Conservation (phyloP, 2,888 invertebrate species). For the Mimumesa dahlbomi region DNA sequence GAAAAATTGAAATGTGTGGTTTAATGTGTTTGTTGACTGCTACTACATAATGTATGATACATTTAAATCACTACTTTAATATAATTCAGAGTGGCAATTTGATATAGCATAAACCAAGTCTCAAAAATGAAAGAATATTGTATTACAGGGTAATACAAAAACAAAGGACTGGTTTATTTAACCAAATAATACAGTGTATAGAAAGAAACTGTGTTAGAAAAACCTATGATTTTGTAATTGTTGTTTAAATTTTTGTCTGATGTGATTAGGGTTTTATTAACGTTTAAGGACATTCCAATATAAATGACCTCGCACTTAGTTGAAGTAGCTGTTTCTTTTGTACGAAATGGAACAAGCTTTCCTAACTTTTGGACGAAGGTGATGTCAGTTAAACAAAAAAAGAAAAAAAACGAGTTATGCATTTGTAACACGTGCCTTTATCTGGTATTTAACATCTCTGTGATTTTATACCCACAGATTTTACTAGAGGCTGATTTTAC, state of each 20-base stretch:
- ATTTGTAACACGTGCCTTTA: constrained; percentile 6
- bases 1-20: not conserved
- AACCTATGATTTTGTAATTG: not conserved
- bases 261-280: constrained; percentile 1
- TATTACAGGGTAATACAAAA: constrained; percentile 5
- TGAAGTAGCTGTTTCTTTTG: constrained; percentile 3
- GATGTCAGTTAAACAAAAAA: not conserved
- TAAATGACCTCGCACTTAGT: constrained; percentile 1
- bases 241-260: constrained; percentile 10
- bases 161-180: not conserved
- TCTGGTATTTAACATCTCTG: not conserved
- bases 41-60: constrained; percentile 1
- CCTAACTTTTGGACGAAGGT: not conserved
- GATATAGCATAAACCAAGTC: not conserved
- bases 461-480: constrained; percentile 7
- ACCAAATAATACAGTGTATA: not conserved
- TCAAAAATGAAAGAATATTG: not conserved
- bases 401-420: too few relatives aligned
- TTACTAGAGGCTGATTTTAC: not conserved
- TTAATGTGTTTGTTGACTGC: not conserved
- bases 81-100: not conserved
- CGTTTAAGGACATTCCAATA: constrained; percentile 28
- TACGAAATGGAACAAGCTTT: not conserved
- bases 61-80: constrained; percentile 16
- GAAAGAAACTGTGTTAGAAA: not conserved